Evolutionary conservation across 1,140 invertebrate genomes (phyloP), one percentile per base, ranked within the genome.

Genomic region (Colletes gigas): DNA sequence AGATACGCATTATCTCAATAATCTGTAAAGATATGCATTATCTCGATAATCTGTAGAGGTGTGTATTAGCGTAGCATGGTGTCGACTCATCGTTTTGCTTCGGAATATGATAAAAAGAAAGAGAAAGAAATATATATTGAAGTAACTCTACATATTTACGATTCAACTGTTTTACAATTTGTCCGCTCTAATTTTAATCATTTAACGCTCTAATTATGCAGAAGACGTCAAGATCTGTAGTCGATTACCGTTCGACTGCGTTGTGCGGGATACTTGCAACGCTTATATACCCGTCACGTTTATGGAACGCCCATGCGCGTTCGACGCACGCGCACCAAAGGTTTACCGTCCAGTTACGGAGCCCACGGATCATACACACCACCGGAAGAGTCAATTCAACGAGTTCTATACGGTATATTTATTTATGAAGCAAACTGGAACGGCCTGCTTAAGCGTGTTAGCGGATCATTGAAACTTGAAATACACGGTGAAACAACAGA

Each of bases 371-470:
- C 73, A 6, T n/a, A 76, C 39, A 76, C 54, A 76, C 41, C 39
- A 68, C 65, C 75, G 75, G 75, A 77, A 77, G 75, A 60, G 41
- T 60, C 66, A 77, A 77, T 77, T 77, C 50, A 77, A 69, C 75
- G 19, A 10, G 54, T 77, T 77, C 66, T 69, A 21, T 50, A 15
- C 41, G 17, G 7, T 12, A 60, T 66, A 39, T 60, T 47, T 69
- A 77, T 69, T 69, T 72, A 78, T 78, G 14, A 21, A 44, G 39
- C 17, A 72, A 72, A 72, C 72, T 70, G 50, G 14, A 78, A 63
- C 69, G 69, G n/a, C 9, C 57, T 59, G 44, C 60, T 72, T 41
- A 21, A 55, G 47, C 17, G 12, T 3, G n/a, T 55, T 72, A 63
- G 72, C 57, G 21, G 59, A 72, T 63, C 68, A 21, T 15, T 8